Evolutionary conservation across 1,140 invertebrate genomes (phyloP).

Genomic region (Eurytemora carolleeae): DNA sequence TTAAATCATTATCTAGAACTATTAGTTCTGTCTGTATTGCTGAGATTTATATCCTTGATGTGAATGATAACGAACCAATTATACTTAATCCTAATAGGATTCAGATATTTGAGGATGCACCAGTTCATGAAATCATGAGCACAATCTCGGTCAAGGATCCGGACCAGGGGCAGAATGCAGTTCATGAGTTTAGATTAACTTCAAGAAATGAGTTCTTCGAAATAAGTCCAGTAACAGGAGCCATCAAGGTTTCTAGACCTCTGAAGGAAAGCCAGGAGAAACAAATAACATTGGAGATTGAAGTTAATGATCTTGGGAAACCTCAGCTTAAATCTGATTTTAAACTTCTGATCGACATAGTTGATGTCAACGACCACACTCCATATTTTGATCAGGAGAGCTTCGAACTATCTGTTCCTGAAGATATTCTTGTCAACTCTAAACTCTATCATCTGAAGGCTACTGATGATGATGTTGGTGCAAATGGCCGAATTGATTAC

Average conservation of each 20-base stretch:
- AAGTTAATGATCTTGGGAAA: slow-evolving; percentile 42
- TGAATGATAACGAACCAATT: slow-evolving; percentile 60
- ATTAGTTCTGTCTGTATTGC: slow-evolving; percentile 47
- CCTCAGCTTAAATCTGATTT: slow-evolving; percentile 52
- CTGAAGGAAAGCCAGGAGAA: slow-evolving; percentile 5
- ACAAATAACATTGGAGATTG: slow-evolving; percentile 1
- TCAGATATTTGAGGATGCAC: neutral
- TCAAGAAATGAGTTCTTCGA: neutral
- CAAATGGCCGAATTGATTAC: slow-evolving; percentile 60
- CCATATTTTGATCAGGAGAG: slow-evolving; percentile 73
- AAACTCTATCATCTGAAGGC: slow-evolving; percentile 67
- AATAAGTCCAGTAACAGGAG: neutral
- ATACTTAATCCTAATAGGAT: slow-evolving; percentile 42
- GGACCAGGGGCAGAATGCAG: slow-evolving; percentile 4
- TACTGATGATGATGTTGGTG: slow-evolving; percentile 54
- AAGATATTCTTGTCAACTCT: slow-evolving; percentile 70
- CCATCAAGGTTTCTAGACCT: neutral
- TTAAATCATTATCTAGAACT: slow-evolving; percentile 41
- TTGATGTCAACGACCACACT: slow-evolving; percentile 85
- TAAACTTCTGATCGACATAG: slow-evolving; percentile 70
- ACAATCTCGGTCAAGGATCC: slow-evolving; percentile 6
- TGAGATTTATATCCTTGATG: slow-evolving; percentile 59
- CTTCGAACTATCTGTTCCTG: slow-evolving; percentile 71
- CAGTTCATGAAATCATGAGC: neutral
- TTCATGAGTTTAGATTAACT: neutral